Evolutionary conservation across 2,797 vertebrate genomes (phyloP), one percentile per base, ranked within the genome.

Genomic region (Fistularia commersonii): DNA sequence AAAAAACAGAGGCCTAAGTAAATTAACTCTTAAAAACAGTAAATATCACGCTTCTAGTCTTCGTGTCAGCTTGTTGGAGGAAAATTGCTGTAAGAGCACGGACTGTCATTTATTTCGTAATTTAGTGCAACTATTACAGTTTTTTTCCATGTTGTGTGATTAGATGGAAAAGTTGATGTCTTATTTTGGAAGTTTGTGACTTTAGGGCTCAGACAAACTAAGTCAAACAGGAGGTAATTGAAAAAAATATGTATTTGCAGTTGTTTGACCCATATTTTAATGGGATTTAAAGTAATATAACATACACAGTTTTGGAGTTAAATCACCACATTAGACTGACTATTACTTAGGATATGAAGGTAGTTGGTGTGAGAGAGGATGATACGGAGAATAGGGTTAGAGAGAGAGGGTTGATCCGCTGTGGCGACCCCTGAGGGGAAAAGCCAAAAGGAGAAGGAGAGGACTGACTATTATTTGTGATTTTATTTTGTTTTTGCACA

Each of bases 1-100:
- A 79, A 44, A 96, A 86, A 51, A 44, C 55, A 1, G 83, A 88
- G 49, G 78, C 72, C 13, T 83, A 64, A 82, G 57, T 32, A 34
- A 32, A 11, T 60, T 57, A 45, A 52, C 36, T 61, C 10, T 37
- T 35, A 12, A 35, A 52, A 51, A 31, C 7, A 11, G 36, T 31
- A 55, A 64, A 57, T 31, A 32, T 42, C 32, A 51, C 38, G 54
- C 62, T 69, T 44, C 42, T 32, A 41, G 49, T 64, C 45, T 42
- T 64, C 56, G 74, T 71, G 61, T 48, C n/a, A 56, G 56, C 51
- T 71, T 53, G 61, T 68, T 63, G 57, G 23, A 77, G 71, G 49
- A 49, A 41, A 62, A 67, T 33, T 63, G 52, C 72, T 73, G 61
- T 45, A 53, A 42, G 39, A 62, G 45, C 60, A 72, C 41, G 40